Evolutionary conservation across 2,888 invertebrate species (phyloP), one percentile per base, ranked within the genome.

Genomic region (Cyclophora punctaria): DNA sequence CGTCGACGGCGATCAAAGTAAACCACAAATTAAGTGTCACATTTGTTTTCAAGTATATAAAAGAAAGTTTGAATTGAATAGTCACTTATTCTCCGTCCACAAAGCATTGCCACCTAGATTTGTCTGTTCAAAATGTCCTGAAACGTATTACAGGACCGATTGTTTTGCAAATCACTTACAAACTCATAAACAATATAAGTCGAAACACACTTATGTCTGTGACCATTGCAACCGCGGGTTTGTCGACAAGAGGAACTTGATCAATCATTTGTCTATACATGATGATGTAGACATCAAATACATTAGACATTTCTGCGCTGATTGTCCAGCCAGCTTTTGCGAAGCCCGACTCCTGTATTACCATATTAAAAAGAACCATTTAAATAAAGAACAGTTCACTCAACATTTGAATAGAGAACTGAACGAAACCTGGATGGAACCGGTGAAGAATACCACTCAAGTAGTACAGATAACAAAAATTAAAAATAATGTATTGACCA

Each of bases 381-480:
- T 74, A 7, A 80, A 82, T 45, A 56, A 75, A 0, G 53, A 73
- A 7, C 42, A 63, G 3, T 1, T 20, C 20, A 20, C 20, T 20
- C 20, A 20, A 57, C 69, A 72, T 35, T 46, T 71, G 0, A 64
- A 64, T 3, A 81, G 77, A 49, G 56, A 63, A 0, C 35, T 72
- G 0, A 83, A 83, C n/a, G 83, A 83, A 2, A 78, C 77, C 0
- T 85, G 84, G 84, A 60, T 83, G 0, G 84, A 85, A 52, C 55
- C 66, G 0, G 75, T 81, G 0, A 59, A 65, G 3, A 67, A 76
- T 44, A 63, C 73, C 0, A 63, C 76, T 48, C 63, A 67, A 0
- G 80, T 69, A 5, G 83, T 83, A 0, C 64, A 79, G 60, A 83
- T 85, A 52, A 85, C 80, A 0, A 83, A 83, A 62, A 55, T 83